Conservation (phyloP, 2,113 vertebrate species). For the Bettongia penicillata region DNA sequence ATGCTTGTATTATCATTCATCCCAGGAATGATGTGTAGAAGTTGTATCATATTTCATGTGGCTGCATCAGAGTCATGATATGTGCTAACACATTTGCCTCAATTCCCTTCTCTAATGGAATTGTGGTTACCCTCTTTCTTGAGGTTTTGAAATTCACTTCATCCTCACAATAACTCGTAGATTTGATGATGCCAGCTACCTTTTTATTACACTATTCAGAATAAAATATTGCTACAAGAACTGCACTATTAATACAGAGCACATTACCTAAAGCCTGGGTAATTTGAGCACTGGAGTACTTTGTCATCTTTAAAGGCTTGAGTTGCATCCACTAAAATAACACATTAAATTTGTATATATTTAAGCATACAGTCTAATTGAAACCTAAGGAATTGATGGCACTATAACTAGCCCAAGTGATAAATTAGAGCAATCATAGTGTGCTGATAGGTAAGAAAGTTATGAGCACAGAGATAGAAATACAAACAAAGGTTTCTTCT, state of each 20-base stretch:
- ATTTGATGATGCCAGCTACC: conserved; percentile 79
- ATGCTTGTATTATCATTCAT: conserved; percentile 55
- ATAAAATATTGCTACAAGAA: conserved; percentile 80
- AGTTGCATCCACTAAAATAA: conserved; percentile 72
- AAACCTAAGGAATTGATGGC: conserved; percentile 59
- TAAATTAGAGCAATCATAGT: conserved; percentile 43
- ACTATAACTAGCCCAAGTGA: conserved; percentile 47
- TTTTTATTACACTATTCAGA: conserved; percentile 81
- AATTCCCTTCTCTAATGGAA: conserved; percentile 77
- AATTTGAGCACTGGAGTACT: conserved; percentile 76
- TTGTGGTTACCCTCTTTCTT: conserved; percentile 73
- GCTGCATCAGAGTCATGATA: conserved; percentile 64
- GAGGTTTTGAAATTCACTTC: conserved; percentile 82
- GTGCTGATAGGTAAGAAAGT: conserved; percentile 19
- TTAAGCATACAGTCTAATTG: conserved; percentile 78
- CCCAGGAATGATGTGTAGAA: conserved; percentile 65
- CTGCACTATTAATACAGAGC: conserved; percentile 74
- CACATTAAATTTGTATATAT: conserved; percentile 80
- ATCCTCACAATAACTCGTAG: conserved; percentile 79
- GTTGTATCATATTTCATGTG: conserved; percentile 73
- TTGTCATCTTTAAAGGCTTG: conserved; percentile 79
- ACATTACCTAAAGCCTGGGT: conserved; percentile 76
- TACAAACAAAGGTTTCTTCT: conserved; percentile 29
- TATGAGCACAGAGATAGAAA: conserved; percentile 56
- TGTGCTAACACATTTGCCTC: conserved; percentile 76